phyloP scores from a whole-genome alignment of 2,113 vertebrate genomes.

The Camelus dromedarius region DNA sequence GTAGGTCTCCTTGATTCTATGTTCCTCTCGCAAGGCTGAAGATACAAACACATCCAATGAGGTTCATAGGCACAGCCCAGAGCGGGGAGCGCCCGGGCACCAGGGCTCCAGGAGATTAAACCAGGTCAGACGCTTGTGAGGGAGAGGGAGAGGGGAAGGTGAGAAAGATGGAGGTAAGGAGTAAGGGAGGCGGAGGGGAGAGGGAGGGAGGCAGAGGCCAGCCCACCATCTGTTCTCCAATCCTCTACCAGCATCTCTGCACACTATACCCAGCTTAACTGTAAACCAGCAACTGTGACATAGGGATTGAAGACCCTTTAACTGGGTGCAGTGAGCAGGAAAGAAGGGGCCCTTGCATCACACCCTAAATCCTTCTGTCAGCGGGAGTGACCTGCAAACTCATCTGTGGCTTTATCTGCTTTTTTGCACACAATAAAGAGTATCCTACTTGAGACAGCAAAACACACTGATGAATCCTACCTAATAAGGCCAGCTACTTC shows the following conservation, averaged over 20 bases:
- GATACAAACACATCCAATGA: background rate
- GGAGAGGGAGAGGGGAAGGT: background rate
- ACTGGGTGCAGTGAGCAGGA: conserved; percentile 28
- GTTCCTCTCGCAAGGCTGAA: background rate
- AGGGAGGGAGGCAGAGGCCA: background rate
- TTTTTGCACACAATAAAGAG: conserved; percentile 63
- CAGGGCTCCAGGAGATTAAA: background rate
- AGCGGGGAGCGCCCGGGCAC: background rate
- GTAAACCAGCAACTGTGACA: conserved; percentile 74
- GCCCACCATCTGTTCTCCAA: conserved; percentile 55
- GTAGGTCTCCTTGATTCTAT: background rate
- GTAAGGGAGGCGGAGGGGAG: too few relatives aligned
- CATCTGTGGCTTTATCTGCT: conserved; percentile 78
- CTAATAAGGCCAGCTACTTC: conserved; percentile 63
- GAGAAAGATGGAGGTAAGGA: too few relatives aligned
- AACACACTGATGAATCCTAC: conserved; percentile 66
- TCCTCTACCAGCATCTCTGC: conserved; percentile 60
- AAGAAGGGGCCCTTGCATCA: conserved; percentile 41
- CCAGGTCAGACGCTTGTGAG: conserved; percentile 42
- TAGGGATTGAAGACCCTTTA: conserved; percentile 73
- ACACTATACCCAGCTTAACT: conserved; percentile 67
- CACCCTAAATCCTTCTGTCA: background rate
- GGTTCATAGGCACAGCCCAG: background rate
- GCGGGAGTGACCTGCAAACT: conserved; percentile 77
- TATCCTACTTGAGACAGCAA: conserved; percentile 60